Evolutionary conservation across 2,797 vertebrate species (phyloP), one percentile per base, ranked within the genome.

Genomic region (Chiroxiphia lanceolata): DNA sequence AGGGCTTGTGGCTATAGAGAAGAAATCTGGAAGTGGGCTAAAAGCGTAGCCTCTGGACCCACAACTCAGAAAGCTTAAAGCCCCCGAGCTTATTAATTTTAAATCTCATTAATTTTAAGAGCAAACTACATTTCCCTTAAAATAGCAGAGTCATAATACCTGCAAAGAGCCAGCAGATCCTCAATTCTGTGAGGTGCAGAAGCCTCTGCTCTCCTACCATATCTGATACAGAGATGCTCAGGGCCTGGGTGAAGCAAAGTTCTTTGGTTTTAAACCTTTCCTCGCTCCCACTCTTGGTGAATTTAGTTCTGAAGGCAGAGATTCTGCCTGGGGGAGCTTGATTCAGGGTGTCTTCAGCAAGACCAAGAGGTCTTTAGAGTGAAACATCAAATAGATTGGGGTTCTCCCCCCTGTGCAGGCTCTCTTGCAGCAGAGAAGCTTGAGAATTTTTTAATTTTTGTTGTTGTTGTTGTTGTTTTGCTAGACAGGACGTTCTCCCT

Each of bases 31-130:
- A 76, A 64, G 57, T 2, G 5, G 22, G 38, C 40, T 76, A 8
- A 6, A 78, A 90, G 16, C 8, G 20, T 21, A 45, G 83, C 77
- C 51, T 68, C 7, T n/a, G 23, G 29, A 79, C 33, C 53, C 60
- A 34, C 20, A 47, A 11, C 45, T 31, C 51, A 57, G n/a, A 76
- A 57, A 88, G 40, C 86, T 74, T 57, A 74, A 82, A 85, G 64
- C 60, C 60, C 60, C 22, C 19, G 1, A 71, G 81, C 86, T 77
- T 85, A 77, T 89, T 95, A 79, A 92, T 89, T 82, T 90, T 34
- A 87, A 94, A 94, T 89, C 75, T 89, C 90, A 83, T 89, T 94
- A 82, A 71, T 78, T 94, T 85, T 74, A 94, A 80, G 45, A 83
- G 70, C 25, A 95, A 91, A 93, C 90, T 70, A 15, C 59, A 38